Conservation (phyloP, 1,140 invertebrate genomes). For the Gonatopus flavifemur region DNA sequence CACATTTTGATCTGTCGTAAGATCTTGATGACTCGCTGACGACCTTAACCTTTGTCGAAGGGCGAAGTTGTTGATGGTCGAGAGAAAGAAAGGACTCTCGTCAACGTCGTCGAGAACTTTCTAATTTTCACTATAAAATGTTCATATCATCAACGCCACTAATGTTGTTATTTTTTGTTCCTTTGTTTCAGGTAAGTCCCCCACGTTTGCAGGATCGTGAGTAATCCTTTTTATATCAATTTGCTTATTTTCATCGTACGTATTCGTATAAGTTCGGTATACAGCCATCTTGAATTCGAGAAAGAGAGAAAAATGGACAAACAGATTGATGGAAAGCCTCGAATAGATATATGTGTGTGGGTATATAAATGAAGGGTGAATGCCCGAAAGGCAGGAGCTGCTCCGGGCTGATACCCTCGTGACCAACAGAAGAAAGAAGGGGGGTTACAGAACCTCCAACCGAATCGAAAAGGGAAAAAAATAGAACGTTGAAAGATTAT, state of each 20-base stretch:
- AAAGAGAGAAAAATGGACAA: not conserved
- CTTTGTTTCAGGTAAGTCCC: slow-evolving; percentile 50
- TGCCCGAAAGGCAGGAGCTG: slow-evolving; percentile 55
- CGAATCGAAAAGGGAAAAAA: slow-evolving; percentile 1
- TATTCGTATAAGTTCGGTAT: slow-evolving; percentile 36
- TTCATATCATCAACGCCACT: not conserved
- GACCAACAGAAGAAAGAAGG: slow-evolving; percentile 25
- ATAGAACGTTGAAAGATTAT: not conserved
- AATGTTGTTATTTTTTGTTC: slow-evolving; percentile 2
- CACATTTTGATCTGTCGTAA: slow-evolving; percentile 25
- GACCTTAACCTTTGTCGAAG: slow-evolving; percentile 44
- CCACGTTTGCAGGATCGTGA: too few relatives aligned
- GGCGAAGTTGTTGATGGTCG: slow-evolving; percentile 14
- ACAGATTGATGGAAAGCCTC: not conserved
- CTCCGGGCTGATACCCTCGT: slow-evolving; percentile 57
- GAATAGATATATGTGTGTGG: slow-evolving; percentile 8
- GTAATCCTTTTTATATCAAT: slow-evolving; percentile 9
- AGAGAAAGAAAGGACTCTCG: too few relatives aligned
- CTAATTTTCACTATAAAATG: too few relatives aligned
- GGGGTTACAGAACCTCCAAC: too few relatives aligned
- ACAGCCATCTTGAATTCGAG: slow-evolving; percentile 17
- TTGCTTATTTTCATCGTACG: slow-evolving; percentile 22
- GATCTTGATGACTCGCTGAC: slow-evolving; percentile 35
- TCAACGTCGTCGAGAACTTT: slow-evolving; percentile 23
- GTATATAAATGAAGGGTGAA: slow-evolving; percentile 50